phyloP scores from a whole-genome alignment of 1,140 invertebrate genomes.

The Pissodes strobi region DNA sequence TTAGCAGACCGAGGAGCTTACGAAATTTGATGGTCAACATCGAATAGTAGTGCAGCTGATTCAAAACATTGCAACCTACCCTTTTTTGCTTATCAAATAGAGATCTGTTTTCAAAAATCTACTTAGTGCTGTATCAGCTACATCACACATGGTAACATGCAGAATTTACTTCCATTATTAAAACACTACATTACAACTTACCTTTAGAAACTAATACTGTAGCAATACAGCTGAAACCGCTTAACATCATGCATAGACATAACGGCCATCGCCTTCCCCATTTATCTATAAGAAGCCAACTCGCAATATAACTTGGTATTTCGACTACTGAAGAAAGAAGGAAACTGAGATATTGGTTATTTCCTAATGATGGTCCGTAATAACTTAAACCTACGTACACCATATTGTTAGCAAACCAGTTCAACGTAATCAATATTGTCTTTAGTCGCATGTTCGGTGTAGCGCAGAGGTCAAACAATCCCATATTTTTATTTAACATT shows the following conservation, averaged over 20 bases:
- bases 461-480: constrained; percentile 72
- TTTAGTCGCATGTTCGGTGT: constrained; percentile 86
- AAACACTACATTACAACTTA: too few relatives aligned
- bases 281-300: constrained; percentile 83
- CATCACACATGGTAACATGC: too few relatives aligned
- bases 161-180: too few relatives aligned
- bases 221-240: constrained; percentile 78
- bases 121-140: too few relatives aligned
- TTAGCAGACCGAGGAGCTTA: too few relatives aligned
- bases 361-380: constrained; percentile 82
- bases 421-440: constrained; percentile 68
- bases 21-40: too few relatives aligned
- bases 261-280: constrained; percentile 84
- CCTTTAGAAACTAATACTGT: constrained; percentile 77
- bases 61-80: too few relatives aligned
- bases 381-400: constrained; percentile 87
- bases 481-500: constrained; percentile 64
- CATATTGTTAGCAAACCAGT: constrained; percentile 75
- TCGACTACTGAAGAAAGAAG: constrained; percentile 82
- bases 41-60: too few relatives aligned
- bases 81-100: too few relatives aligned
- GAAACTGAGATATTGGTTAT: constrained; percentile 84
- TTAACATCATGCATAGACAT: constrained; percentile 80
- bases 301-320: constrained; percentile 81
- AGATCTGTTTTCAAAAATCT: too few relatives aligned